phyloP scores from a whole-genome alignment of 2,113 vertebrate species.

The Passer montanus region DNA sequence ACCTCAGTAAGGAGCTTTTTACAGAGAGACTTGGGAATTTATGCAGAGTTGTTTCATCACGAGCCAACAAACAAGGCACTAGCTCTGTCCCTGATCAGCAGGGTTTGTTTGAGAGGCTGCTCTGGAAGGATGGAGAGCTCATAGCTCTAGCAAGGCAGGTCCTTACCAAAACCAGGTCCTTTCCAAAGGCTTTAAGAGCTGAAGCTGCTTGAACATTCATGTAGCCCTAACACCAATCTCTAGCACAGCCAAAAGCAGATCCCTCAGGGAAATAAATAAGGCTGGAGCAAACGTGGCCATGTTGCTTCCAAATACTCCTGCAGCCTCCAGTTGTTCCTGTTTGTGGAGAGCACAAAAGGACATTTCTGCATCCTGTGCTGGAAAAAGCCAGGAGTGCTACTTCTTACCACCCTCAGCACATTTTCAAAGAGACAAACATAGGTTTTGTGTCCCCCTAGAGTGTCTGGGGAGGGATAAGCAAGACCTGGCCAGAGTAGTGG shows the following conservation, averaged over 20 bases:
- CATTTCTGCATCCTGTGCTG: neutral
- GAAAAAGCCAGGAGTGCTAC: neutral
- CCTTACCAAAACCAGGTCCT: neutral
- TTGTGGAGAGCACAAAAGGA: neutral
- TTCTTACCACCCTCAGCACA: neutral
- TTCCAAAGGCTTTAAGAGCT: neutral
- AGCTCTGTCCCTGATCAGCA: neutral
- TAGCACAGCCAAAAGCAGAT: neutral
- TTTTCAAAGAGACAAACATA: neutral
- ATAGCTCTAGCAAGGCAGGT: neutral
- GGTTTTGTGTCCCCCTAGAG: neutral
- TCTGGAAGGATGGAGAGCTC: neutral
- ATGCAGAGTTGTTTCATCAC: neutral
- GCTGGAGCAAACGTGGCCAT: neutral
- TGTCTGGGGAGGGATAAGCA: neutral
- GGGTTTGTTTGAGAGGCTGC: neutral
- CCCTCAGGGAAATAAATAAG: neutral
- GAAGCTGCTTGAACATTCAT: neutral
- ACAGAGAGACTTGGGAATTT: neutral
- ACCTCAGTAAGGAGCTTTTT: neutral
- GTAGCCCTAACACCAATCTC: neutral
- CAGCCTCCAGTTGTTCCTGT: neutral
- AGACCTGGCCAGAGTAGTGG: neutral
- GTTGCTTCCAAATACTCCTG: neutral
- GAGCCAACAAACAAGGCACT: neutral